Evolutionary conservation across 1,140 invertebrate species (phyloP).

Genomic region (Hetaerina americana): DNA sequence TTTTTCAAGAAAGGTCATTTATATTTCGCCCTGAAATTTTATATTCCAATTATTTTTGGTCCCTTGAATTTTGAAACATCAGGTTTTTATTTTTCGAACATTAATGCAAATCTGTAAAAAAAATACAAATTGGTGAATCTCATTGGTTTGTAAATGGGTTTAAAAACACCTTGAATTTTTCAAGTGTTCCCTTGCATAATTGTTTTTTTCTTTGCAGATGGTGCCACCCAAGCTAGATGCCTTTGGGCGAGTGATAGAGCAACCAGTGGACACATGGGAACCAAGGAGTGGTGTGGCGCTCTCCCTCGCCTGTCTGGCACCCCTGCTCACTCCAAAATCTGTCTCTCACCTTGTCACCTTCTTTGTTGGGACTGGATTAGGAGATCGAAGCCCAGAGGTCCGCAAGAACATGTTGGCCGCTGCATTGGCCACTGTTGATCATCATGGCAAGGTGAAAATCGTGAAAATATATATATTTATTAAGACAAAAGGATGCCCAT

Average conservation of each 20-base stretch:
- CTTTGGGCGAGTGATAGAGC: slow-evolving; percentile 78
- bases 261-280: slow-evolving; percentile 78
- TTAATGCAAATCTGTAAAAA: too few species aligned
- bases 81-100: too few species aligned
- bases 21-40: too few species aligned
- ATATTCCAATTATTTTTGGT: too few species aligned
- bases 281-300: slow-evolving; percentile 76
- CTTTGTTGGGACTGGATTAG: slow-evolving; percentile 76
- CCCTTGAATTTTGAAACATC: too few species aligned
- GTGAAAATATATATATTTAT: too few species aligned
- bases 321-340: slow-evolving; percentile 48
- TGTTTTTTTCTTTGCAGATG: slow-evolving; percentile 38
- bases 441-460: slow-evolving; percentile 79
- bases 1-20: too few species aligned
- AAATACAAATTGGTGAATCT: too few species aligned
- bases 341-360: slow-evolving; percentile 61
- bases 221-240: slow-evolving; percentile 78
- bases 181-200: background rate
- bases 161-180: background rate
- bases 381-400: slow-evolving; percentile 71
- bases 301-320: slow-evolving; percentile 59
- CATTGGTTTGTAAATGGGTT: background rate
- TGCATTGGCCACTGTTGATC: slow-evolving; percentile 78
- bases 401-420: slow-evolving; percentile 83
- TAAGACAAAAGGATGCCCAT: too few species aligned